Percentiles rank a stretch among this genome's conserved stretches.
Conservation (phyloP, 1,140 invertebrate genomes). For the Megalopta genalis region DNA sequence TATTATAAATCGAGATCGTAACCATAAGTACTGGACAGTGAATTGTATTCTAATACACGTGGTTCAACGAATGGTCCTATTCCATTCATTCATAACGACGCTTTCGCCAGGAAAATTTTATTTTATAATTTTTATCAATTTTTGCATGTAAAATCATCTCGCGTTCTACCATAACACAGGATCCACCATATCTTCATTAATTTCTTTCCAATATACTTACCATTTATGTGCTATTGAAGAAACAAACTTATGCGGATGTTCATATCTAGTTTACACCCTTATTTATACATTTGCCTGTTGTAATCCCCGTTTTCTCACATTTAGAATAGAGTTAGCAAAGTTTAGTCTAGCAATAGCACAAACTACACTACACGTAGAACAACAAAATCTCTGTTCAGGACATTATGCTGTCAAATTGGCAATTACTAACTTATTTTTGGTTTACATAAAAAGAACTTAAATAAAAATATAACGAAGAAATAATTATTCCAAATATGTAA, state of each 20-base stretch:
- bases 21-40: not conserved
- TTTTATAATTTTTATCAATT: not conserved
- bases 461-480: not conserved
- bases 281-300: slow-evolving; percentile 54
- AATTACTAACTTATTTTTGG: not conserved
- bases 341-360: slow-evolving; percentile 66
- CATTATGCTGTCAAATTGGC: not conserved
- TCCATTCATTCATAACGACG: not conserved
- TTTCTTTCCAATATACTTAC: not conserved
- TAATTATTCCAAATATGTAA: no score
- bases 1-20: not conserved
- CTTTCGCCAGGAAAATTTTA: not conserved
- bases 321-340: slow-evolving; percentile 64
- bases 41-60: not conserved
- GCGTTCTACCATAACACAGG: not conserved
- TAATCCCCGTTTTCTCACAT: slow-evolving; percentile 49
- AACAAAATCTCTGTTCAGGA: slow-evolving; percentile 11
- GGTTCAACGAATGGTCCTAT: not conserved
- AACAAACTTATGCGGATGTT: slow-evolving; percentile 40
- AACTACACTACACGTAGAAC: slow-evolving; percentile 60
- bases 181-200: not conserved
- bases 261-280: slow-evolving; percentile 34
- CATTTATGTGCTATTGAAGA: slow-evolving; percentile 3
- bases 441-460: not conserved
- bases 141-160: not conserved